A percentile compares a stretch with the other conserved stretches of the same genome.
These are phyloP conservation scores for Piscicola geometra DNA, from an alignment of 2,888 invertebrate species.

Conservation along the genomic window DNA sequence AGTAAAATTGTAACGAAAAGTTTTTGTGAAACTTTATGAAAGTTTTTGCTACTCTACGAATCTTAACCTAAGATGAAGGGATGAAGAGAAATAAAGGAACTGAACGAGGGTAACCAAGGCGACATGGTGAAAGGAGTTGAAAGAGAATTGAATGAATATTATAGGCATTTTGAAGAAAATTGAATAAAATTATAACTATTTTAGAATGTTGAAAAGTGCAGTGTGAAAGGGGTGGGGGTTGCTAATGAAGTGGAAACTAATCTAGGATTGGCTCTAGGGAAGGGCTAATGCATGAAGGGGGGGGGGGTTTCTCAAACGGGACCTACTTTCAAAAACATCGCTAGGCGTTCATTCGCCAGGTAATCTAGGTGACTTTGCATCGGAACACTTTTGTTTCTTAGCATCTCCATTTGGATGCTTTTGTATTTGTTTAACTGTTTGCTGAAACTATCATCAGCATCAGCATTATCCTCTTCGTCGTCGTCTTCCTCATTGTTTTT, in stretches of 20 bases:
- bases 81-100: too few species aligned
- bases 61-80: too few species aligned
- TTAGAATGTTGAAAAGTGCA: background rate
- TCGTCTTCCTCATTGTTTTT: conserved; percentile 3
- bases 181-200: background rate
- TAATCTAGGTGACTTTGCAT: background rate
- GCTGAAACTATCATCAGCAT: background rate
- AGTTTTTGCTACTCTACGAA: too few species aligned
- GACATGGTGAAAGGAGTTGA: too few species aligned
- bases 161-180: background rate
- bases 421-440: too few species aligned
- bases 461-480: background rate
- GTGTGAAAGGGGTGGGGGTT: background rate
- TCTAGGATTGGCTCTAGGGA: too few species aligned
- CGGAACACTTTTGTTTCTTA: background rate
- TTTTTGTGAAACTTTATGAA: too few species aligned
- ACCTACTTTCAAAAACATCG: conserved; percentile 5
- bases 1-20: too few species aligned
- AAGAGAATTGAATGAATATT: too few species aligned
- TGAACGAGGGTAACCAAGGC: too few species aligned
- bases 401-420: background rate
- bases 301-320: background rate
- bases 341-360: conserved; percentile 6
- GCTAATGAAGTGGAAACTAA: background rate
- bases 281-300: background rate